Evolutionary conservation across 2,113 vertebrate species (phyloP).

Genomic region (Eonycteris spelaea): DNA sequence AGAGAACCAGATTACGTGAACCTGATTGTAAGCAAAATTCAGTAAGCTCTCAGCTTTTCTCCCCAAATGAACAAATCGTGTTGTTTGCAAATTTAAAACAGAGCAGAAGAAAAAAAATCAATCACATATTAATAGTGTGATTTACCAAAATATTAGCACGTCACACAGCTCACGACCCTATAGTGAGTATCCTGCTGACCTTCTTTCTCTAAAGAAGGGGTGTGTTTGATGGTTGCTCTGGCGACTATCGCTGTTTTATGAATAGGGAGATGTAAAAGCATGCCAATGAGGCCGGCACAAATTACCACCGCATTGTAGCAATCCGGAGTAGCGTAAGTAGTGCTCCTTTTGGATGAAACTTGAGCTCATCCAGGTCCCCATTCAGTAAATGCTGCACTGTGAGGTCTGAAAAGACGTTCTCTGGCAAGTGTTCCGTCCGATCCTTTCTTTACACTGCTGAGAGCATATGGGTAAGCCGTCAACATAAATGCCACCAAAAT

Average conservation of each 20-base stretch:
- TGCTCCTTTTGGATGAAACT: slow-evolving; percentile 21
- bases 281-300: slow-evolving; percentile 43
- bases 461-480: neutral
- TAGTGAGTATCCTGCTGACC: neutral
- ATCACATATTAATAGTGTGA: neutral
- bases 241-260: slow-evolving; percentile 69
- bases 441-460: neutral
- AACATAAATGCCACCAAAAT: neutral
- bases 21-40: neutral
- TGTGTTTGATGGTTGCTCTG: slow-evolving; percentile 62
- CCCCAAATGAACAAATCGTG: neutral
- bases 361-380: neutral
- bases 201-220: slow-evolving; percentile 55
- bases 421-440: neutral
- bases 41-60: neutral
- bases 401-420: slow-evolving; percentile 9
- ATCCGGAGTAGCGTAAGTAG: neutral
- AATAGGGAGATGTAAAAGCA: slow-evolving; percentile 61
- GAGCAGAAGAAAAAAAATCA: neutral
- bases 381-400: slow-evolving; percentile 17
- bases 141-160: slow-evolving; percentile 42
- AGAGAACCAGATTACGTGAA: neutral
- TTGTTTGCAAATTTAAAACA: slow-evolving; percentile 34
- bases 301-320: slow-evolving; percentile 58
- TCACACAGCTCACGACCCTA: neutral